Evolutionary conservation across 2,888 invertebrate genomes (phyloP).

Genomic region (Clanis bilineata): DNA sequence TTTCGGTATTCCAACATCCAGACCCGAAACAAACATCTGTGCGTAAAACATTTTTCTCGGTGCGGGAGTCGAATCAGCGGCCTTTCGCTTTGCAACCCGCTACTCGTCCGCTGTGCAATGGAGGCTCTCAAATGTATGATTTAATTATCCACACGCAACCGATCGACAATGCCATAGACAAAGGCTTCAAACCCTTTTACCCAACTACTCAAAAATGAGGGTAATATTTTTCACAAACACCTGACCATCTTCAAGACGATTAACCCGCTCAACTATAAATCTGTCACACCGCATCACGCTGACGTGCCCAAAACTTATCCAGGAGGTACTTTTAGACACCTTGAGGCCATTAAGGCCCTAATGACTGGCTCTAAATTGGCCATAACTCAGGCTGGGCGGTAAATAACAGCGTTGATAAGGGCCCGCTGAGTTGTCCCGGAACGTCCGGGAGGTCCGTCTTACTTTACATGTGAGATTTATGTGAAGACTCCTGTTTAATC

Average conservation of each 20-base stretch:
- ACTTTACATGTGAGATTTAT: constrained; percentile 75
- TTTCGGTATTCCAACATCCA: too few relatives aligned
- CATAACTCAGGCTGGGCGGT: constrained; percentile 75
- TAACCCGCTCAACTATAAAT: not conserved
- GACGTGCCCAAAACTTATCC: constrained; percentile 65
- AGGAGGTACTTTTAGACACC: constrained; percentile 73
- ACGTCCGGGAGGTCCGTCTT: constrained; percentile 73
- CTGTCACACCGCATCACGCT: constrained; percentile 37
- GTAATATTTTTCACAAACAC: too few relatives aligned
- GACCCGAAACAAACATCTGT: too few relatives aligned
- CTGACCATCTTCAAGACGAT: not conserved
- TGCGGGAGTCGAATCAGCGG: too few relatives aligned
- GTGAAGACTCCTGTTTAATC: constrained; percentile 19
- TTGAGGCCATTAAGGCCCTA: constrained; percentile 78
- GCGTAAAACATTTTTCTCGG: too few relatives aligned
- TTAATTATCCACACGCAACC: too few relatives aligned
- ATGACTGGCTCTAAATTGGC: constrained; percentile 82
- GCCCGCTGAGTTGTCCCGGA: constrained; percentile 73
- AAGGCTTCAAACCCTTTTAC: not conserved
- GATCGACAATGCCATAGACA: not conserved
- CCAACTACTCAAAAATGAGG: not conserved
- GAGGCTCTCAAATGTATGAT: too few relatives aligned
- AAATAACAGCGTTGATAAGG: constrained; percentile 80
- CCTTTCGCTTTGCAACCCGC: too few relatives aligned
- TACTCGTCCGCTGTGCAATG: too few relatives aligned